A percentile compares a stretch with the other conserved stretches of the same genome.
Evolutionary conservation across 2,888 invertebrate genomes (phyloP).

Genomic region (Drosophila suboccidentalis): DNA sequence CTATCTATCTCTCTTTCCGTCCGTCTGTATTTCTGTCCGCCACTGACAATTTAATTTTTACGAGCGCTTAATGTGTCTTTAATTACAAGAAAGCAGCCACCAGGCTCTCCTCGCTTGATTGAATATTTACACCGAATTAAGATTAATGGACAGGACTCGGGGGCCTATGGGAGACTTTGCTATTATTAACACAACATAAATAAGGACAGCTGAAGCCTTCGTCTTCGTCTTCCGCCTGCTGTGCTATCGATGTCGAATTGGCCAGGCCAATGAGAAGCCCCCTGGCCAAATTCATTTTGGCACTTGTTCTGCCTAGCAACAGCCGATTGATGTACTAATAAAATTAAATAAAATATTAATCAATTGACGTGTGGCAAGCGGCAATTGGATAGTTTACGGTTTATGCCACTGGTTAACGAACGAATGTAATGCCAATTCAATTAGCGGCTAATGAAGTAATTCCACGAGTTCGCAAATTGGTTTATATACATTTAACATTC

Average conservation of each 20-base stretch:
- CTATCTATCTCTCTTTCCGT: neutral
- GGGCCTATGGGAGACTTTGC: slow-evolving; percentile 22
- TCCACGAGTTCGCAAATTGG: slow-evolving; percentile 41
- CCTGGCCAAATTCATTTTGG: slow-evolving; percentile 22
- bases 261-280: slow-evolving; percentile 16
- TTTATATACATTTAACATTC: slow-evolving; percentile 25
- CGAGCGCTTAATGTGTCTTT: slow-evolving; percentile 72
- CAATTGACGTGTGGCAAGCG: slow-evolving; percentile 27
- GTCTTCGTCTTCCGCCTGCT: slow-evolving; percentile 15
- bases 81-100: slow-evolving; percentile 55
- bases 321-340: slow-evolving; percentile 18
- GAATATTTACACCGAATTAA: slow-evolving; percentile 72
- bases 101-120: slow-evolving; percentile 57
- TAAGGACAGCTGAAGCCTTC: slow-evolving; percentile 39
- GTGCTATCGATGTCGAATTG: slow-evolving; percentile 22
- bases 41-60: slow-evolving; percentile 75
- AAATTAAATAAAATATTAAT: slow-evolving; percentile 60
- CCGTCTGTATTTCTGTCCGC: neutral
- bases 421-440: slow-evolving; percentile 51
- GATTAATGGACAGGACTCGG: slow-evolving; percentile 58
- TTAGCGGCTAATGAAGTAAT: slow-evolving; percentile 67
- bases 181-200: slow-evolving; percentile 66
- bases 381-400: slow-evolving; percentile 5
- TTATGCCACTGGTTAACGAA: slow-evolving; percentile 9
- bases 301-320: slow-evolving; percentile 22